phyloP scores from a whole-genome alignment of 2,113 vertebrate species.

The Archocentrus centrarchus region DNA sequence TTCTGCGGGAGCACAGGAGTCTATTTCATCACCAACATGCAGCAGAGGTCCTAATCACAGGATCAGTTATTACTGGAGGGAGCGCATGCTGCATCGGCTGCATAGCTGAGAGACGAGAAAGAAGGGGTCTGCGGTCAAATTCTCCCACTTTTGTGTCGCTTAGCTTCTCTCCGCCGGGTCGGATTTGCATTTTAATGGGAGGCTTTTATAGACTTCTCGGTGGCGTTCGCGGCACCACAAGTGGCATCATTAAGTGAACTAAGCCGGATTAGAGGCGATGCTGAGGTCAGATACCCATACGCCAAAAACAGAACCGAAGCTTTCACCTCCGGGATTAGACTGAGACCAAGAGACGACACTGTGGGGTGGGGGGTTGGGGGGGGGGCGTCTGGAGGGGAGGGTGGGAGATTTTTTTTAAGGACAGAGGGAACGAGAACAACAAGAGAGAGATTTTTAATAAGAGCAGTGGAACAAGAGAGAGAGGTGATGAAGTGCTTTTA shows the following conservation, averaged over 20 bases:
- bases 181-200: constrained; percentile 99
- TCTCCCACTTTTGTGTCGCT: constrained; percentile 93
- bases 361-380: not conserved
- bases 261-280: constrained; percentile 99
- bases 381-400: not conserved
- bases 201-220: constrained; percentile 98
- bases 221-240: constrained; percentile 95
- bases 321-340: constrained; percentile 91
- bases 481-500: constrained; percentile 83
- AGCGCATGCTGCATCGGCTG: constrained; percentile 76
- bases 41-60: constrained; percentile 89
- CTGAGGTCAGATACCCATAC: constrained; percentile 93
- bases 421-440: constrained; percentile 29
- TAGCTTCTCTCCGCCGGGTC: constrained; percentile 89
- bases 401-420: constrained; percentile 20
- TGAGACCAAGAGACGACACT: constrained; percentile 29
- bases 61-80: constrained; percentile 90
- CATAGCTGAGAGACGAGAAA: constrained; percentile 50
- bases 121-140: constrained; percentile 84
- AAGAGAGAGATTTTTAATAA: not conserved
- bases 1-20: constrained; percentile 82
- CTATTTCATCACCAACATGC: constrained; percentile 87
- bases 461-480: constrained; percentile 51
- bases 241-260: constrained; percentile 99
- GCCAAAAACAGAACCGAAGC: constrained; percentile 87